Percentiles rank a stretch among this genome's conserved stretches.
Conservation (phyloP, 2,113 vertebrate genomes). For the Misgurnus anguillicaudatus region DNA sequence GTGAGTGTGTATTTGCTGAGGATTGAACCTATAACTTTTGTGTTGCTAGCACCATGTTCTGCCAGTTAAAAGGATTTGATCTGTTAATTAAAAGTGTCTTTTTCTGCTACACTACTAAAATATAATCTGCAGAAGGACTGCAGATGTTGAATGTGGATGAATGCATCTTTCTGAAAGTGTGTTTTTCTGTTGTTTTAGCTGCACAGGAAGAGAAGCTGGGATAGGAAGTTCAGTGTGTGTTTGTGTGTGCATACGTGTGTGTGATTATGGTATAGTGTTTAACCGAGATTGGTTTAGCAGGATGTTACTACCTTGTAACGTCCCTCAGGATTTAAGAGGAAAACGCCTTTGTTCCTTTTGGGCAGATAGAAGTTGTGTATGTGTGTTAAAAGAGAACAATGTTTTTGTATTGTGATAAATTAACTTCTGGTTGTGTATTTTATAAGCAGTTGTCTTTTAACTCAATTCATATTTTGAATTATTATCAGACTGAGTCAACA, state of each 20-base stretch:
- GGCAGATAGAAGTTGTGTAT: not conserved
- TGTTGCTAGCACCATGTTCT: too few species aligned
- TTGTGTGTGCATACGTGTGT: not conserved
- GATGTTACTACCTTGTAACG: conserved; percentile 34
- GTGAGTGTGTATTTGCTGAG: too few species aligned
- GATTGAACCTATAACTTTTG: too few species aligned
- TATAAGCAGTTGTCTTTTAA: too few species aligned
- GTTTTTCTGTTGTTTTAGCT: conserved; percentile 41
- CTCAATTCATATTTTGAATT: too few species aligned
- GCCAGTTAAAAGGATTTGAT: too few species aligned
- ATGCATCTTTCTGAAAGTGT: not conserved
- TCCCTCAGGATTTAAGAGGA: conserved; percentile 47
- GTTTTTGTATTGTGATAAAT: too few species aligned
- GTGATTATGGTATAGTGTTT: not conserved
- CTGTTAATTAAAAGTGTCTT: too few species aligned
- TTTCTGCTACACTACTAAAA: too few species aligned
- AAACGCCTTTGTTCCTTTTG: conserved; percentile 37
- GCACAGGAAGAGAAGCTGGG: conserved; percentile 42
- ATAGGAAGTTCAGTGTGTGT: conserved; percentile 35
- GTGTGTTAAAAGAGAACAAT: not conserved
- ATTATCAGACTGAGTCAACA: too few species aligned
- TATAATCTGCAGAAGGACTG: too few species aligned
- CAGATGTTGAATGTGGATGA: not conserved
- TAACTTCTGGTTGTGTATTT: too few species aligned
- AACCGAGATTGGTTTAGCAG: conserved; percentile 28